Conservation (phyloP, 2,888 invertebrate species). For the Ceramica pisi region DNA sequence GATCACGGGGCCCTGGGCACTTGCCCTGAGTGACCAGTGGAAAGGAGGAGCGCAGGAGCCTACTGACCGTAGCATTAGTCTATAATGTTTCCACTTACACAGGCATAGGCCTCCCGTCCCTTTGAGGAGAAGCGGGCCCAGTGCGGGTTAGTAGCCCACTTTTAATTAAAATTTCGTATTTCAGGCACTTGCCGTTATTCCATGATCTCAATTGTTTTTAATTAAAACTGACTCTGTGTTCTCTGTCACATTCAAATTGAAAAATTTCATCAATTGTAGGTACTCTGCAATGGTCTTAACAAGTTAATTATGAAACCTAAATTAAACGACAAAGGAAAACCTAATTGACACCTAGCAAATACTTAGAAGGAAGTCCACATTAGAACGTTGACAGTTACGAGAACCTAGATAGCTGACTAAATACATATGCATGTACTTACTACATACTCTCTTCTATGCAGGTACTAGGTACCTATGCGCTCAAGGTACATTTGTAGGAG, state of each 20-base stretch:
- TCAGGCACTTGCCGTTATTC: not conserved
- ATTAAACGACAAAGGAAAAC: not conserved
- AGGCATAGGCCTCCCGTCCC: not conserved
- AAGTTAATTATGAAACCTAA: not conserved
- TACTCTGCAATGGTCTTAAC: not conserved
- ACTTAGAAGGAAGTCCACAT: not conserved
- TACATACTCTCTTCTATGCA: not conserved
- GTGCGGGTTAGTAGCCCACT: too few species aligned
- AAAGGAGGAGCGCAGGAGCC: too few species aligned
- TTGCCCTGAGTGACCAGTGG: too few species aligned
- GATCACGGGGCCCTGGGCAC: too few species aligned
- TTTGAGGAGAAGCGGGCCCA: not conserved
- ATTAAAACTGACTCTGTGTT: too few species aligned
- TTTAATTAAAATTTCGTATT: slow-evolving; percentile 6
- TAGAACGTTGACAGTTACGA: not conserved
- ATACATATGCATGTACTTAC: too few species aligned
- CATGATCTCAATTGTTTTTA: slow-evolving; percentile 14
- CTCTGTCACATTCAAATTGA: not conserved
- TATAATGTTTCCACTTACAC: not conserved
- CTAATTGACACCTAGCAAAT: not conserved
- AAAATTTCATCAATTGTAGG: not conserved
- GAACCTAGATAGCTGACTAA: too few species aligned
- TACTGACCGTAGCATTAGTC: not conserved
- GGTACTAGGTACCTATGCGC: too few species aligned
- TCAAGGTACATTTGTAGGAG: not conserved